A percentile compares a stretch with the other conserved stretches of the same genome.
Conservation (phyloP, 2,113 vertebrate genomes). For the Labrus mixtus region DNA sequence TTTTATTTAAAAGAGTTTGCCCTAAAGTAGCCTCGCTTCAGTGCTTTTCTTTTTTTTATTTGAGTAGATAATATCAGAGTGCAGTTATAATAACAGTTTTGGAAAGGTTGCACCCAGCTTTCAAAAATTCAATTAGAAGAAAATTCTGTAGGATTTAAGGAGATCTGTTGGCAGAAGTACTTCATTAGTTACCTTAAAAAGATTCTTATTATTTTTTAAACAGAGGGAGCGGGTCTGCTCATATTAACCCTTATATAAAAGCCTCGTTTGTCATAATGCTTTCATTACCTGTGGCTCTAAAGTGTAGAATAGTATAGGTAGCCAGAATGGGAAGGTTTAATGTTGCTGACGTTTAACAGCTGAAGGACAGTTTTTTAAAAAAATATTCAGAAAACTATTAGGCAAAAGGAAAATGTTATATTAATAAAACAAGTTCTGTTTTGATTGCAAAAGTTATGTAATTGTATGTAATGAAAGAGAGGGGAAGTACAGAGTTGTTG, state of each 20-base stretch:
- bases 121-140: background rate
- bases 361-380: no score
- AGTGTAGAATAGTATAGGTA: no score
- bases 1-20: constrained; percentile 33
- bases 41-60: background rate
- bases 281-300: background rate
- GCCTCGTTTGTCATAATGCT: no score
- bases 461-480: background rate
- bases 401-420: constrained; percentile 8
- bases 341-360: no score
- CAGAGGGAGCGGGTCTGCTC: no score
- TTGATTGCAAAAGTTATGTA: background rate
- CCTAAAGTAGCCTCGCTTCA: background rate
- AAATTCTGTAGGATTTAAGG: no score
- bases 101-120: background rate
- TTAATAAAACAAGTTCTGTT: constrained; percentile 4
- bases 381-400: background rate
- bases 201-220: no score
- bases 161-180: no score
- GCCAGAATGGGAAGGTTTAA: no score
- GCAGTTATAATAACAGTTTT: constrained; percentile 25
- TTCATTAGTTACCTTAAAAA: no score
- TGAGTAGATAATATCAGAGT: constrained; percentile 11
- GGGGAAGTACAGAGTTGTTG: background rate
- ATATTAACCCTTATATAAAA: no score